These are phyloP conservation scores for Drosophila colorata DNA, from an alignment of 2,888 invertebrate species.

Conservation along the genomic window DNA sequence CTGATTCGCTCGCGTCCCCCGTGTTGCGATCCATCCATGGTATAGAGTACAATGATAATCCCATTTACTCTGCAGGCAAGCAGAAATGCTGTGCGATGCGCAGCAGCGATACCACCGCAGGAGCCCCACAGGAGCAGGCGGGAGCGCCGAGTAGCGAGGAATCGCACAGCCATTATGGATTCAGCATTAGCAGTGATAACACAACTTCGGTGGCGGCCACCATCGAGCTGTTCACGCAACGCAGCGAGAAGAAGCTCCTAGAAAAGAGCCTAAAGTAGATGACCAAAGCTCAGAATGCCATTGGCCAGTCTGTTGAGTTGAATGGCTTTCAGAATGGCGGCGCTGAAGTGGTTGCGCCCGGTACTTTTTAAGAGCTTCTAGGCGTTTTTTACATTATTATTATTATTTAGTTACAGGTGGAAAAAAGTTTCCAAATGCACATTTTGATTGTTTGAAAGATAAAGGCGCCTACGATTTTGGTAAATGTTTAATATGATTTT, in stretches of 20 bases:
- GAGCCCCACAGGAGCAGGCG: conserved; percentile 43
- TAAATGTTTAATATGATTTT: too few species aligned
- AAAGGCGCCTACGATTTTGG: too few species aligned
- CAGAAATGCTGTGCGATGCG: conserved; percentile 74
- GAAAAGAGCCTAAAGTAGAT: conserved; percentile 80
- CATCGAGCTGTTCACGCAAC: too few species aligned
- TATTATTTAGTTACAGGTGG: too few species aligned
- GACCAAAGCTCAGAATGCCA: conserved; percentile 69
- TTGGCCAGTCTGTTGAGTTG: conserved; percentile 18
- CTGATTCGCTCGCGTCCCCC: conserved; percentile 36
- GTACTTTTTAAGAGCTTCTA: too few species aligned
- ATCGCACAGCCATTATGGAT: too few species aligned
- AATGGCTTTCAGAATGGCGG: conserved; percentile 40
- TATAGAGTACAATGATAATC: conserved; percentile 84
- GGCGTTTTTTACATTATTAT: too few species aligned
- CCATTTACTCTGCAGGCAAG: conserved; percentile 84
- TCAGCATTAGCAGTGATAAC: too few species aligned
- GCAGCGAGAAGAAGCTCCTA: conserved; percentile 83
- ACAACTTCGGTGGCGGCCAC: too few species aligned
- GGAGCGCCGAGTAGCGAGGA: conserved; percentile 56
- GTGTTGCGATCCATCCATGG: conserved; percentile 45
- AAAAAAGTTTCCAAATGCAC: too few species aligned
- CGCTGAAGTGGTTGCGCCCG: conserved; percentile 19
- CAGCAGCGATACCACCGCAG: conserved; percentile 45
- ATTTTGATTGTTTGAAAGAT: too few species aligned